A percentile compares a stretch with the other conserved stretches of the same genome.
Evolutionary conservation across 2,888 invertebrate genomes (phyloP).

Genomic region (Nemurella pictetii): DNA sequence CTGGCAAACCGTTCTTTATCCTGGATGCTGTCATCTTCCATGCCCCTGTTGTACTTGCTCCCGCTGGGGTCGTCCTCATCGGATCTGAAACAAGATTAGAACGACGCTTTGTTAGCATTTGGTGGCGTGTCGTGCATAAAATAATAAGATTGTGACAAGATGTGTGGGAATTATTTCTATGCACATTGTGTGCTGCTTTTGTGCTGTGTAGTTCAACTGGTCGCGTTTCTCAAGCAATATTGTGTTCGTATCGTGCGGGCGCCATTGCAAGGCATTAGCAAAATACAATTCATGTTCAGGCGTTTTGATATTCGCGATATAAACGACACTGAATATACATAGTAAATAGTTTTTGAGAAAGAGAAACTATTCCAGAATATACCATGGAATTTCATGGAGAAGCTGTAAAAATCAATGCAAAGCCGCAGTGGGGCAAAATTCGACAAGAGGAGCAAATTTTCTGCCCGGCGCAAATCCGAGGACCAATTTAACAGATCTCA

Average conservation of each 20-base stretch:
- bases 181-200: background rate
- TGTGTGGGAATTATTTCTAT: background rate
- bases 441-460: background rate
- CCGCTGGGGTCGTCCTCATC: slow-evolving; percentile 87
- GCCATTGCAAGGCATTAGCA: no score
- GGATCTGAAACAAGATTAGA: slow-evolving; percentile 61
- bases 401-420: no score
- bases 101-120: background rate
- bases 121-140: background rate
- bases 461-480: background rate
- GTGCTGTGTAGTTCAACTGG: background rate
- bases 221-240: no score
- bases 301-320: no score
- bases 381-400: no score
- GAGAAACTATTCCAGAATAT: no score
- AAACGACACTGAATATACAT: no score
- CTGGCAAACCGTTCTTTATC: slow-evolving; percentile 97
- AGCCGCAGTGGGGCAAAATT: no score
- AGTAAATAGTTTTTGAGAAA: no score
- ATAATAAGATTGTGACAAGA: background rate
- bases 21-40: slow-evolving; percentile 93
- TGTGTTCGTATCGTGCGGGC: no score
- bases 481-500: background rate
- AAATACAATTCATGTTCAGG: no score
- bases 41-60: slow-evolving; percentile 75